Evolutionary conservation across 2,797 vertebrate genomes (phyloP).

Genomic region (Myotis daubentonii): DNA sequence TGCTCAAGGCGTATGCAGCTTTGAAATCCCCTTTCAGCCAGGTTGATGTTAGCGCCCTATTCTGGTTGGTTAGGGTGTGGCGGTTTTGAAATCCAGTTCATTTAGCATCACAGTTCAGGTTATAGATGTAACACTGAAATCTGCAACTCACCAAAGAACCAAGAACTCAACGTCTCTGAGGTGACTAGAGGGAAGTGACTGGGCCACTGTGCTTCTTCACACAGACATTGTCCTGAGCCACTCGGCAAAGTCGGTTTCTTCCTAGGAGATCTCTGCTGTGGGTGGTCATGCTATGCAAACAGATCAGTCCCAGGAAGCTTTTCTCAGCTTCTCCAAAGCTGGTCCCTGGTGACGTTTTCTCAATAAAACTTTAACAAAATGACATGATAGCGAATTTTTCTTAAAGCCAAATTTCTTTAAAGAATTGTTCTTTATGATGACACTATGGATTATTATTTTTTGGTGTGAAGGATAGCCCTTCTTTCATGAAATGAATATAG

Average conservation of each 20-base stretch:
- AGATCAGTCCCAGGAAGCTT: background rate
- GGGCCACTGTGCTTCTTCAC: background rate
- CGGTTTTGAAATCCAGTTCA: constrained; percentile 12
- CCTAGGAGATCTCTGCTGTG: background rate
- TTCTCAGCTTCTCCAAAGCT: background rate
- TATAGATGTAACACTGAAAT: background rate
- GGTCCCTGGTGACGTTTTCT: background rate
- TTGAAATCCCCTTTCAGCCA: background rate
- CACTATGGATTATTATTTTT: background rate
- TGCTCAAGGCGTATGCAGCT: background rate
- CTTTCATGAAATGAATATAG: constrained; percentile 26
- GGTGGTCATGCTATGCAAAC: background rate
- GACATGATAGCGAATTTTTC: background rate
- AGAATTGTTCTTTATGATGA: background rate
- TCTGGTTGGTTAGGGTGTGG: background rate
- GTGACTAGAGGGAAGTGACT: background rate
- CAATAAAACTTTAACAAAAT: background rate
- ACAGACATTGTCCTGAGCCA: background rate
- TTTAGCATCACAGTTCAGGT: background rate
- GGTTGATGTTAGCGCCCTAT: background rate
- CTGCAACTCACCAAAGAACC: background rate
- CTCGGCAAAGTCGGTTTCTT: background rate
- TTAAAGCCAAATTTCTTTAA: constrained; percentile 16
- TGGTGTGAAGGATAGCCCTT: background rate
- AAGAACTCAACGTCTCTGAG: background rate